Evolutionary conservation across 2,797 vertebrate species (phyloP).

Genomic region (Falco columbarius): DNA sequence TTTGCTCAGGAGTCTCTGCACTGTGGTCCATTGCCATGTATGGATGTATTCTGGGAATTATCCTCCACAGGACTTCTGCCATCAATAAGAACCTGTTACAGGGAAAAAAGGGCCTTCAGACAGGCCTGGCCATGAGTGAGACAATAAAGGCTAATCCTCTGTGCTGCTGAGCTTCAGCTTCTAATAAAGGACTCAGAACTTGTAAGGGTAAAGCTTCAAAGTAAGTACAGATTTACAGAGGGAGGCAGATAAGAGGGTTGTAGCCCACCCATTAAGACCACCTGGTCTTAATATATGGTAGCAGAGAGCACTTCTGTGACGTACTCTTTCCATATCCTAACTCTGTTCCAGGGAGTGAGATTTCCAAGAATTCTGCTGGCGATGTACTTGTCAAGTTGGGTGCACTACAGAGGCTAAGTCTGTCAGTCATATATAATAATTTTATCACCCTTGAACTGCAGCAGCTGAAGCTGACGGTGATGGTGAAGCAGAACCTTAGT

Average conservation of each 20-base stretch:
- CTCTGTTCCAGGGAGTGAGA: not conserved
- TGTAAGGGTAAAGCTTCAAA: constrained; percentile 42
- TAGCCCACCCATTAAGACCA: constrained; percentile 49
- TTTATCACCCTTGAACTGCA: not conserved
- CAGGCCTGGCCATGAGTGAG: not conserved
- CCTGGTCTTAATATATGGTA: constrained; percentile 40
- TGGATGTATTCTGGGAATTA: not conserved
- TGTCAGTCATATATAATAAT: not conserved
- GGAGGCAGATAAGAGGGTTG: constrained; percentile 5
- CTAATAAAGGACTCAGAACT: constrained; percentile 39
- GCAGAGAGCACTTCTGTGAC: not conserved
- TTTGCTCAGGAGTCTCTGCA: not conserved
- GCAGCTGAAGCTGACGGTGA: not conserved
- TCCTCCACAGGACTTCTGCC: not conserved
- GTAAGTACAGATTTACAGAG: constrained; percentile 39
- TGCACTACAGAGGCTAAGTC: not conserved
- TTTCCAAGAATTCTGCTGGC: not conserved
- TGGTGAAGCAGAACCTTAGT: not conserved
- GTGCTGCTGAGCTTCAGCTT: not conserved
- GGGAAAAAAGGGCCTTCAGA: not conserved
- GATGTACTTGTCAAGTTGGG: not conserved
- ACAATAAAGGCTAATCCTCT: constrained; percentile 35
- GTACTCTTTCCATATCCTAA: not conserved
- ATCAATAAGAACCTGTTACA: not conserved
- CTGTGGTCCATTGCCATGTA: not conserved